Evolutionary conservation across 2,888 invertebrate species (phyloP).

Genomic region (Leptogaster cylindrica): DNA sequence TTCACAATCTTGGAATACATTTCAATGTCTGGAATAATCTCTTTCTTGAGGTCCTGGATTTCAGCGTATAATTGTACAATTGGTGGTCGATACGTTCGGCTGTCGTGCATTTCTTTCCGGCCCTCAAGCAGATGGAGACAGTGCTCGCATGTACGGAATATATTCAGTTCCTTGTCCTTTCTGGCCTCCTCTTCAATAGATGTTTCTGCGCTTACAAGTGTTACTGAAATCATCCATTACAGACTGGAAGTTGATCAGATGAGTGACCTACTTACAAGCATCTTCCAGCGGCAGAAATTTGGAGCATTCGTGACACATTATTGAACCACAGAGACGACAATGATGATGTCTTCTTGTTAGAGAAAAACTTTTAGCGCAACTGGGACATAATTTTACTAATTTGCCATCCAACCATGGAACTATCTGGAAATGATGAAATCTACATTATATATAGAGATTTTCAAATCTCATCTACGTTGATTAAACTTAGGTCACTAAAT

Average conservation of each 20-base stretch:
- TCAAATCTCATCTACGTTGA: not conserved
- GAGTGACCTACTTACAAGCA: conserved; percentile 70
- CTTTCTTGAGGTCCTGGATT: conserved; percentile 77
- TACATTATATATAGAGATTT: not conserved
- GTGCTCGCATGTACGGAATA: conserved; percentile 74
- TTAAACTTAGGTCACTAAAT: not conserved
- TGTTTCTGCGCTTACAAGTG: conserved; percentile 10
- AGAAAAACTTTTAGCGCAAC: conserved; percentile 88
- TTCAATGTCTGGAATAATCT: conserved; percentile 72
- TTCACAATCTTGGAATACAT: conserved; percentile 68
- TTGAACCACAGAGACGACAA: conserved; percentile 91
- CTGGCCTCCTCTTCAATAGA: conserved; percentile 45
- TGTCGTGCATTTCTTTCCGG: conserved; percentile 79
- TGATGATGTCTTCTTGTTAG: conserved; percentile 92
- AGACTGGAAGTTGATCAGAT: not conserved
- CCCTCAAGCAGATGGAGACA: conserved; percentile 82
- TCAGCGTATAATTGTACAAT: conserved; percentile 84
- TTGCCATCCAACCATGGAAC: conserved; percentile 95
- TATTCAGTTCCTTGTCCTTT: conserved; percentile 63
- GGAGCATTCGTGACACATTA: conserved; percentile 93
- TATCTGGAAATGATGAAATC: conserved; percentile 57
- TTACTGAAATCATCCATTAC: not conserved
- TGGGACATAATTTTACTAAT: conserved; percentile 87
- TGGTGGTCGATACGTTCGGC: conserved; percentile 78
- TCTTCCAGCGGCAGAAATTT: conserved; percentile 78